Evolutionary conservation across 1,140 invertebrate genomes (phyloP).

Genomic region (Diorhabda carinulata): DNA sequence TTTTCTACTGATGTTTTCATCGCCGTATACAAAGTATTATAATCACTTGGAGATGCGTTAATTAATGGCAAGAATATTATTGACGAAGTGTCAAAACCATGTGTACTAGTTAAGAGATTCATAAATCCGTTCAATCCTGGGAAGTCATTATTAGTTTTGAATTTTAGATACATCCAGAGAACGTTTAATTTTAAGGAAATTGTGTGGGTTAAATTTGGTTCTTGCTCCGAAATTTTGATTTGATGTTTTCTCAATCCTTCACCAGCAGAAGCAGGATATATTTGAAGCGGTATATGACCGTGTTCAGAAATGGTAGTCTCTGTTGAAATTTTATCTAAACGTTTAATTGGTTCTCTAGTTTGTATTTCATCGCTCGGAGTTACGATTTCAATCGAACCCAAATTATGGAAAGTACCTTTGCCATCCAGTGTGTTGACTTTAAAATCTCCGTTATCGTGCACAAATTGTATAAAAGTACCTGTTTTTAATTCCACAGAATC

Average conservation of each 20-base stretch:
- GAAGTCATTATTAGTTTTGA: constrained; percentile 18
- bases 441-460: constrained; percentile 32
- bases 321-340: neutral
- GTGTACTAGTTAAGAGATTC: constrained; percentile 27
- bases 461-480: constrained; percentile 32
- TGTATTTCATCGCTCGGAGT: constrained; percentile 17
- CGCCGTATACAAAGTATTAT: constrained; percentile 1
- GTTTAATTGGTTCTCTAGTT: constrained; percentile 11
- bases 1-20: neutral
- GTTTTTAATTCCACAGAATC: constrained; percentile 14
- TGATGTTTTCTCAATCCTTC: neutral
- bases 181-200: constrained; percentile 7
- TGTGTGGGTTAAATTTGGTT: neutral
- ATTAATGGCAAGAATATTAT: constrained; percentile 10
- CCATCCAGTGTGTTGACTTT: constrained; percentile 31
- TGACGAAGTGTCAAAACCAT: constrained; percentile 22
- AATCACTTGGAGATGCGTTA: constrained; percentile 1
- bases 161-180: constrained; percentile 24
- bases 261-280: neutral
- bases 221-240: neutral
- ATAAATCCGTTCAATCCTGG: constrained; percentile 25
- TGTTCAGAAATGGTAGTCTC: neutral
- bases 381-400: constrained; percentile 30
- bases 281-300: neutral
- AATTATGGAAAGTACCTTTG: constrained; percentile 9